Base-by-base conservation (phyloP, 2,888 invertebrate species). In the Hypselothyrea guttata region DNA sequence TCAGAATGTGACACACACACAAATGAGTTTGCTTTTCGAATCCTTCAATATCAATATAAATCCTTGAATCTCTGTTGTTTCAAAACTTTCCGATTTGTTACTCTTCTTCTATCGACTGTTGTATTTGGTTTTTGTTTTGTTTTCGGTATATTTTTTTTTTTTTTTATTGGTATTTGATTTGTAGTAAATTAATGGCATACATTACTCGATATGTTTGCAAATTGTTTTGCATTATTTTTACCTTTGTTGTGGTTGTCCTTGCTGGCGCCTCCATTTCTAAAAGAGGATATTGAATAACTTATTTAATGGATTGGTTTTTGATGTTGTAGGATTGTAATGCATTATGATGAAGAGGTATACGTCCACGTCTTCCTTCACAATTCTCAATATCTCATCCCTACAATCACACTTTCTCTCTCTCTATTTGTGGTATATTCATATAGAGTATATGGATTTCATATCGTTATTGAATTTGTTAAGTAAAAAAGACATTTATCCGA, bases 171-270 rank as follows among this genome's bases (percentile, higher is more conserved):
- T 67, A 42, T 52, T 67, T 62, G 53, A 67, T 70, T 83, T 82
- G 70, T 75, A 82, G 84, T 72, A 81, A 82, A 86, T 71, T 71
- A 76, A 59, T 81, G 63, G 71, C 86, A 89, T 89, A 89, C 89
- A 82, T 89, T 89, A 89, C 89, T 87, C 89, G 84, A 76, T 81
- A 71, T 78, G 66, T 71, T 72, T 76, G 89, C 88, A 87, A 84
- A 78, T 78, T 82, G 69, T 77, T 76, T 88, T 89, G 88, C 88
- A 88, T 81, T 85, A 87, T 86, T 89, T n/a, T 96, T 96, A 96
- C 96, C 96, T 96, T 96, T 96, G 93, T 95, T 96, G 95, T 92
- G 96, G 96, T 95, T 96, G 95, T 96, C 96, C 94, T 94, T 94
- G 93, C 94, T 94, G 94, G 94, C 94, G 95, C 96, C 95, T 94